phyloP scores from a whole-genome alignment of 1,140 invertebrate genomes.

The Drosophila kohkoa region DNA sequence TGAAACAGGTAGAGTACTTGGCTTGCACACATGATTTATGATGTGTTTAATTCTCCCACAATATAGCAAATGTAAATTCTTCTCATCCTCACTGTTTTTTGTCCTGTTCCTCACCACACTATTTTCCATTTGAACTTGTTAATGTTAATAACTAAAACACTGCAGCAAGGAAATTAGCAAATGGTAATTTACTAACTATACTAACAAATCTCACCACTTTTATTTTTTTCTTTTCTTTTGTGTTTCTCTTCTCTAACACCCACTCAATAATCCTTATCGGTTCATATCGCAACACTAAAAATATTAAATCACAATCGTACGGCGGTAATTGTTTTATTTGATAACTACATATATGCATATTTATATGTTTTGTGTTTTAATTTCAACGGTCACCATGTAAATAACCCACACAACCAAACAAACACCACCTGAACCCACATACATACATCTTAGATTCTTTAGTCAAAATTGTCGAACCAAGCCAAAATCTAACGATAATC shows the following conservation, averaged over 20 bases:
- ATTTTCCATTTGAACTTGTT: slow-evolving; percentile 26
- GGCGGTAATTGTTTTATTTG: slow-evolving; percentile 39
- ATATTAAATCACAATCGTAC: slow-evolving; percentile 21
- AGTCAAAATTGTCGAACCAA: slow-evolving; percentile 85
- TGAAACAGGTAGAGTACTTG: slow-evolving; percentile 89
- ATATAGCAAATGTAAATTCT: slow-evolving; percentile 36
- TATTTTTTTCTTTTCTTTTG: slow-evolving; percentile 76
- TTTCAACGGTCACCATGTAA: slow-evolving; percentile 45
- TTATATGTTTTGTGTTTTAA: slow-evolving; percentile 53
- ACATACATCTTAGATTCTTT: slow-evolving; percentile 68
- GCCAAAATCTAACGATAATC: slow-evolving; percentile 84
- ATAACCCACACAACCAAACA: slow-evolving; percentile 37
- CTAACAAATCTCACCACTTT: slow-evolving; percentile 67
- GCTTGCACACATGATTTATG: slow-evolving; percentile 13
- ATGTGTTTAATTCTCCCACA: slow-evolving; percentile 15
- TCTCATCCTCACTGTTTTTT: slow-evolving; percentile 32
- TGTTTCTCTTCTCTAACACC: slow-evolving; percentile 55
- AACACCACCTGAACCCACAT: slow-evolving; percentile 34
- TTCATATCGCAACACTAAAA: slow-evolving; percentile 6
- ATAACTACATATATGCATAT: slow-evolving; percentile 36
- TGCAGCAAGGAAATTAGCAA: slow-evolving; percentile 83
- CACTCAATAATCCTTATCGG: slow-evolving; percentile 21
- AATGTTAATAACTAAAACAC: slow-evolving; percentile 27
- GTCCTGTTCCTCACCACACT: slow-evolving; percentile 19
- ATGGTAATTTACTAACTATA: slow-evolving; percentile 75